phyloP scores from a whole-genome alignment of 2,113 vertebrate genomes.

The Seriola quinqueradiata region DNA sequence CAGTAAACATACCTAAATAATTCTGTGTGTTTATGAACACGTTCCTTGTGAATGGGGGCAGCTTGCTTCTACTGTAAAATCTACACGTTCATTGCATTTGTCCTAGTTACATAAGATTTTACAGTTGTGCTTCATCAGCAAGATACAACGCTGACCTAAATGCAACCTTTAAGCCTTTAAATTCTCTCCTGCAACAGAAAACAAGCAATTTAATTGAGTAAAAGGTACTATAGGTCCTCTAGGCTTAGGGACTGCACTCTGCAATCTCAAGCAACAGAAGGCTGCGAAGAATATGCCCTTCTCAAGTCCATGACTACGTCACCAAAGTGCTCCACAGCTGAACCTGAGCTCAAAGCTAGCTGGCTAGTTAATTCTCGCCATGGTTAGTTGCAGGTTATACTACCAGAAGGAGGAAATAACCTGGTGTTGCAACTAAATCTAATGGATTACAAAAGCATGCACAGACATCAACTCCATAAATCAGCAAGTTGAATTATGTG shows the following conservation, averaged over 20 bases:
- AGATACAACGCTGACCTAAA: not conserved
- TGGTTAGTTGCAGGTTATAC: not conserved
- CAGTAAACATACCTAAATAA: too few relatives aligned
- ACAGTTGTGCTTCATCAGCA: not conserved
- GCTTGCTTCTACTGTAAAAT: not conserved
- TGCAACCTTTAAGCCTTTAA: not conserved
- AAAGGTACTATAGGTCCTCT: not conserved
- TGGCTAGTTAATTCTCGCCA: too few relatives aligned
- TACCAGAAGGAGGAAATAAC: not conserved
- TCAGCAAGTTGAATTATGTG: conserved; percentile 3
- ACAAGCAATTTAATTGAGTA: not conserved
- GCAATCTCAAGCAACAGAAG: not conserved
- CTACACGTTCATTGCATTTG: not conserved
- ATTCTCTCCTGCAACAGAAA: not conserved
- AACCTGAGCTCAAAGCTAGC: not conserved
- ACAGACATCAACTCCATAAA: not conserved
- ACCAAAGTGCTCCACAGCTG: not conserved
- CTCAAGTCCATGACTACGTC: not conserved
- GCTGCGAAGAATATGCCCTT: not conserved
- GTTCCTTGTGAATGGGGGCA: too few relatives aligned
- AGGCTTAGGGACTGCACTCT: not conserved
- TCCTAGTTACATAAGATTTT: not conserved
- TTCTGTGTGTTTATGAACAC: too few relatives aligned
- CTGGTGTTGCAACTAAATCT: not conserved
- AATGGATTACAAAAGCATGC: conserved; percentile 10